Evolutionary conservation across 2,797 vertebrate genomes (phyloP), one percentile per base, ranked within the genome.

Genomic region (Falco cherrug): DNA sequence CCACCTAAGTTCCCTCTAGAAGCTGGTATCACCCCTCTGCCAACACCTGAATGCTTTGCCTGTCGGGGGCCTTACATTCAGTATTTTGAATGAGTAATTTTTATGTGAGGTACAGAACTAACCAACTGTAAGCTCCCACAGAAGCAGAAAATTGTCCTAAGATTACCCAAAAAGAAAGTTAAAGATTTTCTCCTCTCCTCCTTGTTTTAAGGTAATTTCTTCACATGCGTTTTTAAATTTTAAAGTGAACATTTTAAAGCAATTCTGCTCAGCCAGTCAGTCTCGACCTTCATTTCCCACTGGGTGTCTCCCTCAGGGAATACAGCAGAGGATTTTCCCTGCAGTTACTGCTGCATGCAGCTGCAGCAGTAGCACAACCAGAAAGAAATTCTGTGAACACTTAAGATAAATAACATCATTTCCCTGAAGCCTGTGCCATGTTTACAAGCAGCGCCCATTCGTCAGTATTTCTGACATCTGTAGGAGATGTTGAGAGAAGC

Each of bases 1-100:
- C 14, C 48, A 45, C 28, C 39, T 19, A 63, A 56, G 17, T 16
- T 60, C 28, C 51, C 50, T 65, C 59, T n/a, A 39, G 43, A 78
- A 93, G 15, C 20, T 37, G 17, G 0, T n/a, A 5, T 60, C 63
- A 68, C 47, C 67, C 73, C 43, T 83, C 37, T 75, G 65, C 73
- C 48, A 8, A 13, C 6, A 77, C 21, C 47, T 26, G 17, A 16
- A 68, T 13, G 70, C 17, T 11, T 2, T 25, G 24, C 61, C 41
- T 73, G 31, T 25, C 25, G 29, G 18, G 31, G 37, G 8, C 35
- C 51, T 68, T 37, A 11, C 20, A 7, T 15, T 84, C 51, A 45
- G 26, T 65, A 71, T 64, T 83, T 78, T 35, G 16, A 87, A 33
- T 5, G 28, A 94, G 63, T 31, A 81, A 20, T 82, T 91, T 90